These are phyloP conservation scores for Euplagia quadripunctaria DNA, from an alignment of 2,888 invertebrate genomes.

Conservation along the genomic window DNA sequence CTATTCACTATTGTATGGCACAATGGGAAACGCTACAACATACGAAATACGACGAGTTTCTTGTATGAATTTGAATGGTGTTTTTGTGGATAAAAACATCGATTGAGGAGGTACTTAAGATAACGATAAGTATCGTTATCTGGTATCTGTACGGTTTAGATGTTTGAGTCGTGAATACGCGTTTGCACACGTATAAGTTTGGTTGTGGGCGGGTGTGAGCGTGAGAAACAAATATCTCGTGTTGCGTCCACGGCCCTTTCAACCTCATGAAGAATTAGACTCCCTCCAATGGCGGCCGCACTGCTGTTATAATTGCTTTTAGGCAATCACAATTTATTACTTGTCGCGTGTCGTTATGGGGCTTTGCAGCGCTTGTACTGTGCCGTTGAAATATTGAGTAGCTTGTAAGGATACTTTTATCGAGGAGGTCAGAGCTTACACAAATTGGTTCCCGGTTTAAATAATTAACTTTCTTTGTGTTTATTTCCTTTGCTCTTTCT, in stretches of 20 bases:
- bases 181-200: constrained; percentile 62
- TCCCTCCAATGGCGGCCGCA: constrained; percentile 54
- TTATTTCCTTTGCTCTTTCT: constrained; percentile 20
- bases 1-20: constrained; percentile 7
- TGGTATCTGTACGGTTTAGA: constrained; percentile 49
- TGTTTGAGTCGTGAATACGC: constrained; percentile 48
- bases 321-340: constrained; percentile 67
- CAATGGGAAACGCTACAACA: background rate
- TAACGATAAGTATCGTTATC: constrained; percentile 49
- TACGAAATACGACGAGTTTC: constrained; percentile 27
- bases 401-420: constrained; percentile 42
- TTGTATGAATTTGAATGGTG: constrained; percentile 27
- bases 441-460: constrained; percentile 35
- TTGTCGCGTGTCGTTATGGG: constrained; percentile 53
- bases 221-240: constrained; percentile 82
- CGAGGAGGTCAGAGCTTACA: constrained; percentile 25
- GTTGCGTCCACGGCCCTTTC: constrained; percentile 72
- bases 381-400: constrained; percentile 43
- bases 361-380: constrained; percentile 39
- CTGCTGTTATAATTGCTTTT: constrained; percentile 69
- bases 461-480: constrained; percentile 35
- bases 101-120: constrained; percentile 42
- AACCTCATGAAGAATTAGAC: constrained; percentile 61
- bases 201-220: constrained; percentile 82
- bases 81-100: constrained; percentile 39